Conservation (phyloP, 2,113 vertebrate genomes). For the Callithrix jacchus region DNA sequence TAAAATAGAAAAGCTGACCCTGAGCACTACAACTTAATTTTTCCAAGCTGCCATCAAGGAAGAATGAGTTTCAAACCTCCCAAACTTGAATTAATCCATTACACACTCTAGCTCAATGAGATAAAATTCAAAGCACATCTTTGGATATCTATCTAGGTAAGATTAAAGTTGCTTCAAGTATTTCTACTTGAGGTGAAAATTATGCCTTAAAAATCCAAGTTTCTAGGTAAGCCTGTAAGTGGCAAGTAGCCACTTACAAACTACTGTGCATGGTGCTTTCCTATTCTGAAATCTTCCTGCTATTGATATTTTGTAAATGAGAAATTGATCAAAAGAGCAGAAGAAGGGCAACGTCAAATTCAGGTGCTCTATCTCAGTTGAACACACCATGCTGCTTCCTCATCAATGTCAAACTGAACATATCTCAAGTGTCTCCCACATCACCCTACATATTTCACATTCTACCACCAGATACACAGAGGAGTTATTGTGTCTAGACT, state of each 20-base stretch:
- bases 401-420: neutral
- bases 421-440: neutral
- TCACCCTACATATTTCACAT: neutral
- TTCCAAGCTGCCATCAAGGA: constrained; percentile 40
- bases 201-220: constrained; percentile 50
- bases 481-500: neutral
- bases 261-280: neutral
- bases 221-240: neutral
- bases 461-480: neutral
- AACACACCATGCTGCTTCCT: neutral
- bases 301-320: constrained; percentile 35
- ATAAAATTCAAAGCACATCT: constrained; percentile 52
- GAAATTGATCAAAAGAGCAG: constrained; percentile 20
- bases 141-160: constrained; percentile 34
- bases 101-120: neutral
- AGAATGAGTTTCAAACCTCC: constrained; percentile 15
- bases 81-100: constrained; percentile 51
- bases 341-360: neutral
- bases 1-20: constrained; percentile 11
- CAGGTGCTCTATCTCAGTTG: neutral
- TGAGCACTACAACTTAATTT: neutral
- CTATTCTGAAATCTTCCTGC: neutral
- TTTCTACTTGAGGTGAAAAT: constrained; percentile 55
- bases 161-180: constrained; percentile 9
- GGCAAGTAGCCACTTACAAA: constrained; percentile 41